These are phyloP conservation scores for Pardosa pseudoannulata DNA, from an alignment of 2,888 invertebrate genomes.

Conservation along the genomic window DNA sequence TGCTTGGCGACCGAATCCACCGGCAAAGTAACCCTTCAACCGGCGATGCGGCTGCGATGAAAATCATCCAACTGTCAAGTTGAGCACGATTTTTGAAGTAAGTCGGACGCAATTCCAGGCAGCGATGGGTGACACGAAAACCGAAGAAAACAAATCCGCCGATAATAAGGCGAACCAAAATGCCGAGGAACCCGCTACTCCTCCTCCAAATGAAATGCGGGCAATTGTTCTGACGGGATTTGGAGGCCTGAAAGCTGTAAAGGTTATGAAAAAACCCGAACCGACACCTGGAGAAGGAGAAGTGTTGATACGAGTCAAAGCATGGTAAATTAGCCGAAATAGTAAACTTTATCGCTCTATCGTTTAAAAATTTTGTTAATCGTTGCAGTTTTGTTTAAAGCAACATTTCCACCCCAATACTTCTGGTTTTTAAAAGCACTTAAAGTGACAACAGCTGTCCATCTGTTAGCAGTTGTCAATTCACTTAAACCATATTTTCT, in stretches of 20 bases:
- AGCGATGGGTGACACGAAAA: slow-evolving; percentile 58
- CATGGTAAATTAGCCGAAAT: slow-evolving; percentile 83
- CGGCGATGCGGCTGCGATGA: slow-evolving; percentile 51
- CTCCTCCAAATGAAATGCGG: slow-evolving; percentile 85
- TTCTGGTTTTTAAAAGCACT: not conserved
- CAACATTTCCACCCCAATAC: too few species aligned
- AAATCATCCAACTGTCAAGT: slow-evolving; percentile 40
- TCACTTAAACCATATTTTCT: not conserved
- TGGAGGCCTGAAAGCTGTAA: slow-evolving; percentile 90
- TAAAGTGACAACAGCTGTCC: not conserved
- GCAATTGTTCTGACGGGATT: slow-evolving; percentile 90
- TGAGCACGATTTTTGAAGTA: not conserved
- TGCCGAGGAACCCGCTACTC: slow-evolving; percentile 34
- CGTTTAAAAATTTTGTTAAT: not conserved
- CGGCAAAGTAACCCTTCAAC: not conserved
- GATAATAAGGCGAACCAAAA: slow-evolving; percentile 42
- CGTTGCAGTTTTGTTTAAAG: not conserved
- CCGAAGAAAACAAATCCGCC: slow-evolving; percentile 35
- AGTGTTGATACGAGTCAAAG: slow-evolving; percentile 88
- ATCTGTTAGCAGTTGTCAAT: not conserved
- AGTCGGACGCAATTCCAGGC: not conserved
- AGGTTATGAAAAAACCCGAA: slow-evolving; percentile 88
- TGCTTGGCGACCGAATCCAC: not conserved
- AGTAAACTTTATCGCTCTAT: not conserved
- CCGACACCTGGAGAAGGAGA: slow-evolving; percentile 81